A percentile compares a stretch with the other conserved stretches of the same genome.
Evolutionary conservation across 2,797 vertebrate genomes (phyloP).

Genomic region (Macroramphosus scolopax): DNA sequence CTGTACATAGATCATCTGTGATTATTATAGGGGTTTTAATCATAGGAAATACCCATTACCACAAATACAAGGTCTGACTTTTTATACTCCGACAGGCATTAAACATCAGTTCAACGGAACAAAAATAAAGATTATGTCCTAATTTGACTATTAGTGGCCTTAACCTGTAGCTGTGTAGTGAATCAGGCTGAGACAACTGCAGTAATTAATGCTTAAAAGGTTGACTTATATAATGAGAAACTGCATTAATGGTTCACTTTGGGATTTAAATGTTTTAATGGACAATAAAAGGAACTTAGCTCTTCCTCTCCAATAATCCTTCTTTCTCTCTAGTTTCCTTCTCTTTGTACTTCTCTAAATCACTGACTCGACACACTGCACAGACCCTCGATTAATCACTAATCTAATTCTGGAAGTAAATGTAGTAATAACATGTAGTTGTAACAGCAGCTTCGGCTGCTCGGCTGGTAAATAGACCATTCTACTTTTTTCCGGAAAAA

Average conservation of each 20-base stretch:
- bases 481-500: slow-evolving; percentile 69
- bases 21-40: no score
- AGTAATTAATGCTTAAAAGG: slow-evolving; percentile 19
- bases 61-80: no score
- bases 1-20: no score
- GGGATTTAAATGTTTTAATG: slow-evolving; percentile 59
- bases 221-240: slow-evolving; percentile 27
- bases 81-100: no score
- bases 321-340: slow-evolving; percentile 45
- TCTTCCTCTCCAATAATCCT: slow-evolving; percentile 48
- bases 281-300: slow-evolving; percentile 50
- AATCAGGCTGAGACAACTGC: slow-evolving; percentile 23
- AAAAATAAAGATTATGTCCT: no score
- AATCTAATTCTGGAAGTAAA: slow-evolving; percentile 58
- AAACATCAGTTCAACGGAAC: no score
- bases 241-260: slow-evolving; percentile 46
- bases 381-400: slow-evolving; percentile 66
- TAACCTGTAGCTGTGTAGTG: slow-evolving; percentile 4
- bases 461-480: slow-evolving; percentile 67
- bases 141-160: slow-evolving; percentile 3
- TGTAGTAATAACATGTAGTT: no score
- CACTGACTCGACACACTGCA: slow-evolving; percentile 35
- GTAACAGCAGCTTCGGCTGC: slow-evolving; percentile 61
- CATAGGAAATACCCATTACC: no score
- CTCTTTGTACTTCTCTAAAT: slow-evolving; percentile 48